These are phyloP conservation scores for Syngnathus floridae DNA, from an alignment of 2,113 vertebrate genomes.

Conservation along the genomic window DNA sequence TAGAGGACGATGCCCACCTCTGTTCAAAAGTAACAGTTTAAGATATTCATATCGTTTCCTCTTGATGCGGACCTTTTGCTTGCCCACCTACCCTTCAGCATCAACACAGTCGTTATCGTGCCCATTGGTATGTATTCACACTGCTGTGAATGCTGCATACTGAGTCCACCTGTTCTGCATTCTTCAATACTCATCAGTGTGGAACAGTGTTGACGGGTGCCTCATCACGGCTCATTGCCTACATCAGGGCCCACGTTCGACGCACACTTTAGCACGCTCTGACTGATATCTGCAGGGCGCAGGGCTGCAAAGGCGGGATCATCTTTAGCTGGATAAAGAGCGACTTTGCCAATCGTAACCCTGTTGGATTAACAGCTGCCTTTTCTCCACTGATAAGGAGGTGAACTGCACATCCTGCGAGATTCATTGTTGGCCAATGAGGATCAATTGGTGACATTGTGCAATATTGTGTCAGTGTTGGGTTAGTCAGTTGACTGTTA, in stretches of 20 bases:
- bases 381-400: slow-evolving; percentile 43
- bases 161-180: slow-evolving; percentile 14
- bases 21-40: neutral
- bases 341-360: slow-evolving; percentile 47
- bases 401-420: slow-evolving; percentile 30
- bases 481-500: neutral
- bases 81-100: slow-evolving; percentile 24
- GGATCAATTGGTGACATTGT: slow-evolving; percentile 18
- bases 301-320: slow-evolving; percentile 49
- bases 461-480: neutral
- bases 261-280: slow-evolving; percentile 25
- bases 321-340: slow-evolving; percentile 55
- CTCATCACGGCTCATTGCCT: slow-evolving; percentile 24
- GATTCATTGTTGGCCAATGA: slow-evolving; percentile 35
- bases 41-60: neutral
- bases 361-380: slow-evolving; percentile 50
- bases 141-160: slow-evolving; percentile 28
- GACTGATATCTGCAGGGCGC: slow-evolving; percentile 42
- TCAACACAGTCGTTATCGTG: slow-evolving; percentile 24
- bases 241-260: slow-evolving; percentile 34
- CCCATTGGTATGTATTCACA: slow-evolving; percentile 56
- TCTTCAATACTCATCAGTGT: slow-evolving; percentile 27
- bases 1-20: too few relatives aligned
- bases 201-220: slow-evolving; percentile 26
- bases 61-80: neutral